Conservation (phyloP, 2,797 vertebrate species). For the Podarcis lilfordi region DNA sequence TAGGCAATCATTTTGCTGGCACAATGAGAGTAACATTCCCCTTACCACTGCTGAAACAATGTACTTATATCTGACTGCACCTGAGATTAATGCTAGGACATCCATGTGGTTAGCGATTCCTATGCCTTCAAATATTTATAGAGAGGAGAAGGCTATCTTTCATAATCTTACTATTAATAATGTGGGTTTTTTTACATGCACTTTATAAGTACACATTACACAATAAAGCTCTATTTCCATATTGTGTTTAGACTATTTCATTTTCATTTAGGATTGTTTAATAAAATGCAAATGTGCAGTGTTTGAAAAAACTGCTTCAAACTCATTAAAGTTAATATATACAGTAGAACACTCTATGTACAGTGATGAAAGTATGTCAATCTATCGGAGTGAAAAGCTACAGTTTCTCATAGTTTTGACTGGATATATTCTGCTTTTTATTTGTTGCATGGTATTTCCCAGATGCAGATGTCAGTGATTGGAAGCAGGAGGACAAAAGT, state of each 20-base stretch:
- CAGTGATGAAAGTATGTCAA: background rate
- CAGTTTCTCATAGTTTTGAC: background rate
- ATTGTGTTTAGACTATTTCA: background rate
- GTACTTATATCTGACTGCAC: background rate
- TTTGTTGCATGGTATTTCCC: background rate
- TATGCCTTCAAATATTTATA: background rate
- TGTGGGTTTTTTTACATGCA: background rate
- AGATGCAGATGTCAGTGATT: background rate
- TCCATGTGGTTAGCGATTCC: background rate
- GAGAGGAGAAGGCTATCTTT: background rate
- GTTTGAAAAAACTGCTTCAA: slow-evolving; percentile 30
- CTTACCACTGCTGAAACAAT: background rate
- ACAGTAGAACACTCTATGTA: slow-evolving; percentile 18
- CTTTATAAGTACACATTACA: background rate
- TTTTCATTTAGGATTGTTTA: background rate
- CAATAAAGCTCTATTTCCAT: background rate
- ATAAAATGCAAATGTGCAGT: rapidly evolving
- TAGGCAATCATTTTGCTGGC: background rate
- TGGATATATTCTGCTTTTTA: background rate
- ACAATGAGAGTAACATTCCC: background rate
- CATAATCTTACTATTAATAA: background rate
- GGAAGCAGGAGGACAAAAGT: background rate
- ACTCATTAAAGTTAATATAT: slow-evolving; percentile 1
- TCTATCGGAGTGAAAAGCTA: background rate
- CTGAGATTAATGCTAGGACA: background rate